Evolutionary conservation across 2,888 invertebrate genomes (phyloP).

Genomic region (Nephrocerus scutellatus): DNA sequence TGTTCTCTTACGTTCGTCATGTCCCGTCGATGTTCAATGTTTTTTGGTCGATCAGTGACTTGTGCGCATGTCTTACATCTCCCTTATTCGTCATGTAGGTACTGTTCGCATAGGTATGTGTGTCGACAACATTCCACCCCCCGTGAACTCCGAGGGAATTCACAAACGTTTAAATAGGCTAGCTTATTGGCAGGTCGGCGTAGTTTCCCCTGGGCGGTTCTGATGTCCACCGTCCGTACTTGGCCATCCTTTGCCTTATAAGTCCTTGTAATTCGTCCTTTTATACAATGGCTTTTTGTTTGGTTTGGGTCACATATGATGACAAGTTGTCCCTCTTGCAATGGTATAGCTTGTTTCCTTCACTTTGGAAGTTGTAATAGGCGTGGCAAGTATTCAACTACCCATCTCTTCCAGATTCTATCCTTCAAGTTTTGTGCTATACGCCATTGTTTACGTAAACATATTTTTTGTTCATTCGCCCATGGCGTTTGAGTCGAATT

Average conservation of each 20-base stretch:
- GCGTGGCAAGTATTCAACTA: slow-evolving; percentile 8
- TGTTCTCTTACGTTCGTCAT: too few species aligned
- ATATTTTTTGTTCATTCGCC: not conserved
- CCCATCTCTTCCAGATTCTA: slow-evolving; percentile 11
- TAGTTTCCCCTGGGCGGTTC: slow-evolving; percentile 20
- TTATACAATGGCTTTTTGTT: slow-evolving; percentile 20
- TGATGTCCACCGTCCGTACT: slow-evolving; percentile 22
- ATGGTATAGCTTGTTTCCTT: slow-evolving; percentile 1
- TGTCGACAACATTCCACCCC: slow-evolving; percentile 13
- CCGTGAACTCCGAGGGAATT: slow-evolving; percentile 6
- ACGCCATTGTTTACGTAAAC: slow-evolving; percentile 3
- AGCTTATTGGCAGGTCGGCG: slow-evolving; percentile 21
- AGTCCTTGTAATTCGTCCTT: slow-evolving; percentile 7
- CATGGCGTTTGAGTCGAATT: slow-evolving; percentile 4
- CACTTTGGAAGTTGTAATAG: slow-evolving; percentile 8
- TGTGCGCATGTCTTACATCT: too few species aligned
- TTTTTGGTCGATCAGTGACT: too few species aligned
- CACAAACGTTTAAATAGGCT: slow-evolving; percentile 46
- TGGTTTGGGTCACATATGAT: slow-evolving; percentile 18
- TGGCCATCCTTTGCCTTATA: slow-evolving; percentile 24
- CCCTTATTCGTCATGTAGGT: too few species aligned
- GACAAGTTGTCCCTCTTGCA: slow-evolving; percentile 10
- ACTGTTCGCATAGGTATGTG: too few species aligned
- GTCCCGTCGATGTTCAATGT: too few species aligned
- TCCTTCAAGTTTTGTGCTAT: slow-evolving; percentile 4